These are phyloP conservation scores for Apamea crenata DNA, from an alignment of 2,888 invertebrate genomes.

Conservation along the genomic window DNA sequence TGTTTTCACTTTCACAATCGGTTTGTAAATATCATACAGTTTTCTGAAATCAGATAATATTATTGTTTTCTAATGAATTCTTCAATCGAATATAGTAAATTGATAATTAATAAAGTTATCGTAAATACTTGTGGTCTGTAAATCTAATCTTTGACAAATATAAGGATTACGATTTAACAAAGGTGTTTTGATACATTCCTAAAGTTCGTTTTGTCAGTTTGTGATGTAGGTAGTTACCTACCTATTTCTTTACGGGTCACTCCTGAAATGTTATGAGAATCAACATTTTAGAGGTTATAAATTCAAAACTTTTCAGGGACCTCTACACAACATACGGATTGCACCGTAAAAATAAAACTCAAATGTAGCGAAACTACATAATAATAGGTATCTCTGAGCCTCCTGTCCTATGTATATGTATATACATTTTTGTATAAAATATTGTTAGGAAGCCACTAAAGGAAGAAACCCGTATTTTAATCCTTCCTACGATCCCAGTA, in stretches of 20 bases:
- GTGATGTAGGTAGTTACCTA: too few relatives aligned
- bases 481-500: too few relatives aligned
- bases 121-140: conserved; percentile 28
- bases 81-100: conserved; percentile 24
- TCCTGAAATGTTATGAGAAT: neutral
- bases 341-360: neutral
- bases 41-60: conserved; percentile 39
- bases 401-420: neutral
- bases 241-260: neutral
- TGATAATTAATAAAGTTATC: conserved; percentile 37
- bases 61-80: conserved; percentile 33
- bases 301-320: neutral
- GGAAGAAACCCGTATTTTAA: too few relatives aligned
- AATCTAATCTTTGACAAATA: conserved; percentile 51
- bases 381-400: neutral
- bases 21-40: conserved; percentile 34
- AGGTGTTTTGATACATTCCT: conserved; percentile 13
- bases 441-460: too few relatives aligned
- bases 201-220: neutral
- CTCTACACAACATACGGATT: neutral
- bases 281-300: neutral
- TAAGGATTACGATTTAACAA: conserved; percentile 44
- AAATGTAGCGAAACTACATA: neutral
- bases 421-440: too few relatives aligned
- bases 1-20: conserved; percentile 26